A percentile compares a stretch with the other conserved stretches of the same genome.
Conservation (phyloP, 2,113 vertebrate species). For the Sinocyclocheilus anophthalmus region DNA sequence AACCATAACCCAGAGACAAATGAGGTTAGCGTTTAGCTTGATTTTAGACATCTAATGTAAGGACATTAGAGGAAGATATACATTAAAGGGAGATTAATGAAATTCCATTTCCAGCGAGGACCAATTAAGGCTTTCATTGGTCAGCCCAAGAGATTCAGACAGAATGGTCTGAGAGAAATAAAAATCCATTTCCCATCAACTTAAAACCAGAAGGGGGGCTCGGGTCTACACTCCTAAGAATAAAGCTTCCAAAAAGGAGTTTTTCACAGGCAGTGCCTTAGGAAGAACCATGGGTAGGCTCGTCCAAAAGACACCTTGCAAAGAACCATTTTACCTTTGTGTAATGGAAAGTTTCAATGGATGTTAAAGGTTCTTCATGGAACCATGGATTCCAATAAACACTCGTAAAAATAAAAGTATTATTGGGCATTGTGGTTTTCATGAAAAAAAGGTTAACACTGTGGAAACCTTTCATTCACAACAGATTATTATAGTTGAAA, state of each 20-base stretch:
- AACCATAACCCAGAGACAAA: slow-evolving; percentile 29
- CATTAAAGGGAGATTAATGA: slow-evolving; percentile 22
- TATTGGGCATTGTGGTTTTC: too few species aligned
- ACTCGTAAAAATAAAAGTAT: background rate
- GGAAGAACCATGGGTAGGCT: background rate
- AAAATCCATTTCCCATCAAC: slow-evolving; percentile 3
- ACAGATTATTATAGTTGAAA: too few species aligned
- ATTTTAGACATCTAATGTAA: background rate
- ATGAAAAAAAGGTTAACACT: too few species aligned
- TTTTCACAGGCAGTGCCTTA: background rate
- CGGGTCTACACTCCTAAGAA: background rate
- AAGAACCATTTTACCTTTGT: background rate
- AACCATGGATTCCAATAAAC: background rate
- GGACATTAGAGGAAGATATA: slow-evolving; percentile 18
- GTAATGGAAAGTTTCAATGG: background rate
- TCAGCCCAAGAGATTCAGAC: background rate
- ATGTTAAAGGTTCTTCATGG: background rate
- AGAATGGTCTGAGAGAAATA: background rate
- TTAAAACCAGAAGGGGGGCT: background rate
- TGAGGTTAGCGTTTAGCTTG: background rate
- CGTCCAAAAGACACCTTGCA: background rate
- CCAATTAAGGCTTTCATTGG: background rate
- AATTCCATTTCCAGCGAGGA: background rate
- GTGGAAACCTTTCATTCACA: too few species aligned
- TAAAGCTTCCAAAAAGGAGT: background rate